phyloP scores from a whole-genome alignment of 2,113 vertebrate genomes.

The Hemibagrus wyckioides region DNA sequence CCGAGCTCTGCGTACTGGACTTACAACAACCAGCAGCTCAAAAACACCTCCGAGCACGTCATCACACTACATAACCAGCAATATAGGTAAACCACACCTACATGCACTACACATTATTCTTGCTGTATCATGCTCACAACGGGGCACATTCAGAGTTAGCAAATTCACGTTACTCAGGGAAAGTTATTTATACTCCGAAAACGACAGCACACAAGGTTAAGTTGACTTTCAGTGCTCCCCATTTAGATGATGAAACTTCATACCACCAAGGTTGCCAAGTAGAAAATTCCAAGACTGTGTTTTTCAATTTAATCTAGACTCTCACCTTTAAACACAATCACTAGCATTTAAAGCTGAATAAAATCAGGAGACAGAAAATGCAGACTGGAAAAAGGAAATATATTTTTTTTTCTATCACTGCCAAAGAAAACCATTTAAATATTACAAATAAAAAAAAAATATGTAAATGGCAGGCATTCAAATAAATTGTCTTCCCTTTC shows the following conservation, averaged over 20 bases:
- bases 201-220: not conserved
- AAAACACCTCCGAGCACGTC: conserved; percentile 87
- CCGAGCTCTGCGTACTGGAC: conserved; percentile 80
- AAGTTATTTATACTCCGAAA: not conserved
- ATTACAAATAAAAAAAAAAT: not conserved
- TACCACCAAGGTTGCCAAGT: not conserved
- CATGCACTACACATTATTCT: not conserved
- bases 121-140: not conserved
- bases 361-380: not conserved
- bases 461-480: not conserved
- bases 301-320: not conserved
- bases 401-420: not conserved
- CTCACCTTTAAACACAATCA: not conserved
- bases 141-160: not conserved
- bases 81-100: conserved; percentile 78
- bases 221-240: too few species aligned
- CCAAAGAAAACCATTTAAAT: not conserved
- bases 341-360: not conserved
- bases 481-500: too few species aligned
- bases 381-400: not conserved
- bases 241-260: not conserved
- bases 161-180: not conserved
- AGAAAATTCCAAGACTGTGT: not conserved
- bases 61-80: conserved; percentile 76
- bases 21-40: conserved; percentile 79